Evolutionary conservation across 2,113 vertebrate species (phyloP).

Genomic region (Hippocampus guttulatus): DNA sequence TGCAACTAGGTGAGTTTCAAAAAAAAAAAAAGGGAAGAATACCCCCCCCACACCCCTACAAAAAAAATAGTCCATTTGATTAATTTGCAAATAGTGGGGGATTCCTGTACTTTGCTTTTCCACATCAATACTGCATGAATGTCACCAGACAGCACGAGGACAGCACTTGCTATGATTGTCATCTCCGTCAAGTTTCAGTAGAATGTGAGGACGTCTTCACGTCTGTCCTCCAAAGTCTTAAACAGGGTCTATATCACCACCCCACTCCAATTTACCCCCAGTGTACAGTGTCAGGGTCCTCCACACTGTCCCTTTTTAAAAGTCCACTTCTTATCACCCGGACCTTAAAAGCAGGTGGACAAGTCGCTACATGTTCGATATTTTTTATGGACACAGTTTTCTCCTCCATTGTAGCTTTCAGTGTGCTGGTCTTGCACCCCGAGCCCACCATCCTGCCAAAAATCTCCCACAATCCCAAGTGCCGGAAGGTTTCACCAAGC

Average conservation of each 20-base stretch:
- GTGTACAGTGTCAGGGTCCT: constrained; percentile 34
- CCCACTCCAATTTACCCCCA: constrained; percentile 33
- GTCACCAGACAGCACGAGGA: constrained; percentile 64
- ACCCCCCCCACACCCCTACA: not conserved
- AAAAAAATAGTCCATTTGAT: not conserved
- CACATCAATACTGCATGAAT: constrained; percentile 74
- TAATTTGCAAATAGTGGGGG: not conserved
- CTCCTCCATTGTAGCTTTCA: constrained; percentile 29
- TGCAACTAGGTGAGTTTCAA: not conserved
- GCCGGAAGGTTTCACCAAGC: constrained; percentile 74
- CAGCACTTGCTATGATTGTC: constrained; percentile 47
- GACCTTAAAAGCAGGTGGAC: constrained; percentile 60
- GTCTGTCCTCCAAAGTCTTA: constrained; percentile 70
- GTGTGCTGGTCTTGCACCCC: constrained; percentile 13
- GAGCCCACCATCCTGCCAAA: constrained; percentile 3
- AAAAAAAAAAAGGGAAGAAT: not conserved
- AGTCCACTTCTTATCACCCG: constrained; percentile 53
- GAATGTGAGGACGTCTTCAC: constrained; percentile 44
- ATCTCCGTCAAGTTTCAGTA: constrained; percentile 39
- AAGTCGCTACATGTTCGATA: constrained; percentile 38
- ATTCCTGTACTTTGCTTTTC: constrained; percentile 40
- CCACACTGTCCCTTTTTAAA: constrained; percentile 32
- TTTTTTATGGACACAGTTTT: constrained; percentile 18
- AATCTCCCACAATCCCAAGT: constrained; percentile 72
- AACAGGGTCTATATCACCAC: constrained; percentile 61